Percentiles rank a stretch among this genome's conserved stretches.
These are phyloP conservation scores for Talpa occidentalis DNA, from an alignment of 2,113 vertebrate species.

Conservation along the genomic window DNA sequence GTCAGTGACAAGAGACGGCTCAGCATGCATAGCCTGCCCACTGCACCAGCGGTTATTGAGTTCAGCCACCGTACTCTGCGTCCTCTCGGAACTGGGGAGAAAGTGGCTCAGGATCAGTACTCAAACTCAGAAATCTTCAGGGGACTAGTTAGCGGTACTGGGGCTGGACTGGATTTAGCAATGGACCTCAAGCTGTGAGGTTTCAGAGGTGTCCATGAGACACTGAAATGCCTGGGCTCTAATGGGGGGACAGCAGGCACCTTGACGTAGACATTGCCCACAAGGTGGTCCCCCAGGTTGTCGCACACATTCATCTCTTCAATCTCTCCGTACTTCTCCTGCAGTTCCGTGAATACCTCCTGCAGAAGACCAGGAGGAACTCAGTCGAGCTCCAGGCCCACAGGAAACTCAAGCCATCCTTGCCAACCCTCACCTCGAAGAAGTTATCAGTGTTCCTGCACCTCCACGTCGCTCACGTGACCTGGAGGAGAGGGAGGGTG, in stretches of 20 bases:
- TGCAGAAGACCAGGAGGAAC: neutral
- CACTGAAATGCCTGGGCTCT: neutral
- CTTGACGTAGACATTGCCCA: slow-evolving; percentile 80
- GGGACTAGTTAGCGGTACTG: neutral
- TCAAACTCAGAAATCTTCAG: slow-evolving; percentile 5
- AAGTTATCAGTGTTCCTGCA: slow-evolving; percentile 77
- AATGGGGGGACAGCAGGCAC: slow-evolving; percentile 34
- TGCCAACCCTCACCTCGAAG: slow-evolving; percentile 71
- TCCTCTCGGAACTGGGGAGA: slow-evolving; percentile 71
- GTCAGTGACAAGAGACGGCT: slow-evolving; percentile 77
- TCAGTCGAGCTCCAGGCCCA: neutral
- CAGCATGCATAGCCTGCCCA: slow-evolving; percentile 68
- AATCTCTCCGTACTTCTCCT: slow-evolving; percentile 77
- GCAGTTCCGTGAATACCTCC: slow-evolving; percentile 82
- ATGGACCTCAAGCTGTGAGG: neutral
- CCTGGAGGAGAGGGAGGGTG: slow-evolving; percentile 27
- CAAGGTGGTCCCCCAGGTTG: slow-evolving; percentile 78
- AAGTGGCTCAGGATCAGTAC: neutral
- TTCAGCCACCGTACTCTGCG: slow-evolving; percentile 66
- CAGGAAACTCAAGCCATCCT: neutral
- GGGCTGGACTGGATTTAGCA: neutral
- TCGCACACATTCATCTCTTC: slow-evolving; percentile 82
- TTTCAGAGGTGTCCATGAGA: neutral
- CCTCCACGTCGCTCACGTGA: slow-evolving; percentile 67
- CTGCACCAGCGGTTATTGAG: slow-evolving; percentile 75